Evolutionary conservation across 2,113 vertebrate species (phyloP), one percentile per base, ranked within the genome.

Genomic region (Carassius auratus): DNA sequence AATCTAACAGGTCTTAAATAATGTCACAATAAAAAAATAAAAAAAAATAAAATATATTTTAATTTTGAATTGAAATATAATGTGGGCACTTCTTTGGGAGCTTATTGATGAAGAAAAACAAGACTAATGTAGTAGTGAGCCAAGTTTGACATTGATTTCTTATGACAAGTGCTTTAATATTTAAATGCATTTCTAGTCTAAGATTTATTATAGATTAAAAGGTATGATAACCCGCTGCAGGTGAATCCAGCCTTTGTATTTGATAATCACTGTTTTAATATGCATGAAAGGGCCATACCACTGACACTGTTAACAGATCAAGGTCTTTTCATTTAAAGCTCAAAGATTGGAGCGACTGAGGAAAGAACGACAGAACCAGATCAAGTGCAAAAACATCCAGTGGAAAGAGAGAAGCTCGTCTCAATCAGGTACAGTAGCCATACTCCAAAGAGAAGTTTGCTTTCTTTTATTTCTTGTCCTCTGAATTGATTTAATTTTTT

Each of bases 321-420:
- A 62, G 30, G 48, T 84, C 17, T 87, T 83, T 92, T 94, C 95
- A 91, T 93, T 94, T 96, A 87, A 94, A 99, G 98, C 98, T 92
- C 98, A 99, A 95, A 97, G 97, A 95, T 96, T 99, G 84, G 98
- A 99, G 93, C 94, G 98, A 90, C 94, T 99, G 84, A 95, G 98
- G 91, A 99, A 99, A 91, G 98, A 99, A 92, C 96, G 98, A 80
- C 98, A 99, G 93, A 99, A 99, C 94, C 98, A 99, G 94, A 99
- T 99, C 93, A 99, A 99, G 94, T 99, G 98, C 95, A 99, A 99
- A 96, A 99, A 99, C 79, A 90, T 99, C 91, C 97, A 98, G 90
- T 99, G 98, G 98, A 99, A 99, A 91, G 98, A 99, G 89, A 94
- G 97, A 89, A 93, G 95, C 75, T 91, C 97, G 17, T 94, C 93